Evolutionary conservation across 37 sponge, comb jelly and placozoan genomes (phyloP).

Genomic region (Amphimedon queenslandica): DNA sequence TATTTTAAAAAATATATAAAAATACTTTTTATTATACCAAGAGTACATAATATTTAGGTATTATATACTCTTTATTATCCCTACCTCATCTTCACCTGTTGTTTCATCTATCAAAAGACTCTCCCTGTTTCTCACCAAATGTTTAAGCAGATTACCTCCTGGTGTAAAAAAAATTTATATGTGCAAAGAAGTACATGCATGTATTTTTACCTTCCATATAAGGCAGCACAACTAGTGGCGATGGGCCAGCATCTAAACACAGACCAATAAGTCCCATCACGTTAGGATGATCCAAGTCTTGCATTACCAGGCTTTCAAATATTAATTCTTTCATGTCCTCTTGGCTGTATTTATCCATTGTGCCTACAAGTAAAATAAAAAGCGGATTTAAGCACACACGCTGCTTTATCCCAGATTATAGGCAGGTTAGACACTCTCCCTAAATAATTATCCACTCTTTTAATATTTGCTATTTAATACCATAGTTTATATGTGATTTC

Average conservation of each 20-base stretch:
- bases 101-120: not conserved
- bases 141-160: slow-evolving; percentile 6
- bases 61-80: not conserved
- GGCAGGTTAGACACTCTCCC: no score
- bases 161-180: slow-evolving; percentile 7
- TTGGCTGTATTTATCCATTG: no score
- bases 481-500: no score
- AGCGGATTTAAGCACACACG: no score
- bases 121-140: slow-evolving; percentile 1
- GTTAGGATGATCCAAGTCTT: not conserved
- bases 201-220: slow-evolving; percentile 1
- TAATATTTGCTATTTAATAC: no score
- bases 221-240: not conserved
- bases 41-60: no score
- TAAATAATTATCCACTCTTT: no score
- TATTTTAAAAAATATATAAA: not conserved
- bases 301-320: not conserved
- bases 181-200: slow-evolving; percentile 1
- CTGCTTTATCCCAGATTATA: no score
- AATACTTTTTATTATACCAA: not conserved
- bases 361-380: no score
- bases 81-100: not conserved
- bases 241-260: not conserved
- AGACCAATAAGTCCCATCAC: not conserved
- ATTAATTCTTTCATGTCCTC: not conserved